These are phyloP conservation scores for Stramonita haemastoma DNA, from an alignment of 2,888 invertebrate genomes.

Conservation along the genomic window DNA sequence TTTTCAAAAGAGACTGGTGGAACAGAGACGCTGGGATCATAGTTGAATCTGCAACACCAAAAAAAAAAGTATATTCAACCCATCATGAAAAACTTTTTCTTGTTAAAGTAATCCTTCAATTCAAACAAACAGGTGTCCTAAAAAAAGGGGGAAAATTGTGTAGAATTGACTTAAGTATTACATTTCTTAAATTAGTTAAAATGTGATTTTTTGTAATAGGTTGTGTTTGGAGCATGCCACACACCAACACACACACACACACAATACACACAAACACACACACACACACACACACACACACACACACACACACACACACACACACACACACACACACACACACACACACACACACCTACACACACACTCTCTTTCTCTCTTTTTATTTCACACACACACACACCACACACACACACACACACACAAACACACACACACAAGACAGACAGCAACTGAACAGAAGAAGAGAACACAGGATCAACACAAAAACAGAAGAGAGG, in stretches of 20 bases:
- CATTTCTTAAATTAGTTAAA: too few relatives aligned
- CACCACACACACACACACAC: not conserved
- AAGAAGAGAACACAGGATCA: too few relatives aligned
- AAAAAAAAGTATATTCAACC: not conserved
- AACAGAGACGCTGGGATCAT: slow-evolving; percentile 73
- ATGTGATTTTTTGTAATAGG: too few relatives aligned
- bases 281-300: not conserved
- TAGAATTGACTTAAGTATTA: too few relatives aligned
- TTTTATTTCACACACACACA: not conserved
- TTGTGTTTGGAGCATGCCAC: not conserved
- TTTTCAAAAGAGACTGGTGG: slow-evolving; percentile 61
- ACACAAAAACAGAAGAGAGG: too few relatives aligned
- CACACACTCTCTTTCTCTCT: not conserved
- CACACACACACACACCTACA: not conserved
- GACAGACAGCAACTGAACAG: too few relatives aligned
- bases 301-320: not conserved
- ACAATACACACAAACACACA: not conserved
- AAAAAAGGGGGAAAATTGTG: too few relatives aligned
- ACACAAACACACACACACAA: not conserved
- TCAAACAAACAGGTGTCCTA: too few relatives aligned
- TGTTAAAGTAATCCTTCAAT: too few relatives aligned
- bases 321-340: not conserved
- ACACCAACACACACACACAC: slow-evolving; percentile 6
- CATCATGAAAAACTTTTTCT: too few relatives aligned
- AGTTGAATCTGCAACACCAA: slow-evolving; percentile 71